phyloP scores from a whole-genome alignment of 2,797 vertebrate genomes.

The Uromys caudimaculatus region DNA sequence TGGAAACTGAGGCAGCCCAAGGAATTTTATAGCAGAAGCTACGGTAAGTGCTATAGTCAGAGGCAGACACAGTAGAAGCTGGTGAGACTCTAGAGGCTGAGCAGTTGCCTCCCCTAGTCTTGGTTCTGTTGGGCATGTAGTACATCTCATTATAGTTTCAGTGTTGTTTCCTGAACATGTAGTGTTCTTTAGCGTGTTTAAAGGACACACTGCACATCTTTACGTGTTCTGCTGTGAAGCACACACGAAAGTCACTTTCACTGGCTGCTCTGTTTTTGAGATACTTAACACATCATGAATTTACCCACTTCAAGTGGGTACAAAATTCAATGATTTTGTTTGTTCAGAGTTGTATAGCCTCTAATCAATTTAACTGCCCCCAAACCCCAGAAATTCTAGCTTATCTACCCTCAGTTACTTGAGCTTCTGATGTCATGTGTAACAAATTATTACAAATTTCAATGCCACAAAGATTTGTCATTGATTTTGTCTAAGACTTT shows the following conservation, averaged over 20 bases:
- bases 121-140: neutral
- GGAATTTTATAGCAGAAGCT: neutral
- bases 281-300: neutral
- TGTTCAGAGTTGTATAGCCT: neutral
- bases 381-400: neutral
- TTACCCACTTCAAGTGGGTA: neutral
- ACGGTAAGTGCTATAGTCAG: fast-evolving
- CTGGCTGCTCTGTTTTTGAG: neutral
- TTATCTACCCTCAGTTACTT: neutral
- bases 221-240: neutral
- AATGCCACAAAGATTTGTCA: slow-evolving; percentile 6
- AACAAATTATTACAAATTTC: neutral
- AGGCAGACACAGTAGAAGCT: neutral
- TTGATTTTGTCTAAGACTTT: slow-evolving; percentile 10
- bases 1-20: neutral
- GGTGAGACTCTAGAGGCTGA: neutral
- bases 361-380: neutral
- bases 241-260: neutral
- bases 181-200: slow-evolving; percentile 1
- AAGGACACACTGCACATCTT: neutral
- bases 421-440: neutral
- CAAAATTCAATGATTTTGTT: neutral
- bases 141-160: neutral
- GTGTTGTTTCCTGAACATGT: neutral
- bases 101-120: neutral